A percentile compares a stretch with the other conserved stretches of the same genome.
Conservation (phyloP, 2,888 invertebrate species). For the Caenorhabditis sulstoni region DNA sequence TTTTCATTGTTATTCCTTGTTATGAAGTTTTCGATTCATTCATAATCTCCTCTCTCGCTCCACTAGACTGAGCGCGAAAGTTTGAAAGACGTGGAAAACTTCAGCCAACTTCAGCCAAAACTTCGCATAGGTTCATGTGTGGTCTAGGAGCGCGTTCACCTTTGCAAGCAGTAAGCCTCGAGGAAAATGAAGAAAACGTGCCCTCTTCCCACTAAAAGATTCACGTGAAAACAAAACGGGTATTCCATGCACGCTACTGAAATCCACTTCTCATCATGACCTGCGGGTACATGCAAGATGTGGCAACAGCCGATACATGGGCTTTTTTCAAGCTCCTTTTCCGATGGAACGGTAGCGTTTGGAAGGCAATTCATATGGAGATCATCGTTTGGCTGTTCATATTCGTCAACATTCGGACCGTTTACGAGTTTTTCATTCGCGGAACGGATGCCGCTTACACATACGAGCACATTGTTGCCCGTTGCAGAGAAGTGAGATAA, state of each 20-base stretch:
- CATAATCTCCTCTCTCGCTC: no score
- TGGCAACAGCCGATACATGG: slow-evolving; percentile 65
- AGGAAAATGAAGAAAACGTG: no score
- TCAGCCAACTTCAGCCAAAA: no score
- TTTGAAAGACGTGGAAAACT: no score
- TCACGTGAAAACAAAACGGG: no score
- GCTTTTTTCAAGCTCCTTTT: slow-evolving; percentile 66
- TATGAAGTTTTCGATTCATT: no score
- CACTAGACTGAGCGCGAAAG: no score
- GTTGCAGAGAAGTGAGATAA: slow-evolving; percentile 35
- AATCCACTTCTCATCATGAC: slow-evolving; percentile 60
- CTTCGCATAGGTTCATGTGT: no score
- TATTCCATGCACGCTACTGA: no score
- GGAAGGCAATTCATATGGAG: slow-evolving; percentile 69
- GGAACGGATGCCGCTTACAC: slow-evolving; percentile 19
- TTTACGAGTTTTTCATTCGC: slow-evolving; percentile 57
- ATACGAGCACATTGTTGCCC: slow-evolving; percentile 53
- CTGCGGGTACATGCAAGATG: slow-evolving; percentile 69
- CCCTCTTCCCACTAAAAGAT: no score
- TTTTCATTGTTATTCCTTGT: not conserved
- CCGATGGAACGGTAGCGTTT: slow-evolving; percentile 72
- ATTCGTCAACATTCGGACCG: slow-evolving; percentile 60
- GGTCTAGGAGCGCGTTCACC: no score
- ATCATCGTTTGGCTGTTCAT: slow-evolving; percentile 65
- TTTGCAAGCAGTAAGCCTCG: no score